These are phyloP conservation scores for Armadillidium nasatum DNA, from an alignment of 1,140 invertebrate genomes.

Conservation along the genomic window DNA sequence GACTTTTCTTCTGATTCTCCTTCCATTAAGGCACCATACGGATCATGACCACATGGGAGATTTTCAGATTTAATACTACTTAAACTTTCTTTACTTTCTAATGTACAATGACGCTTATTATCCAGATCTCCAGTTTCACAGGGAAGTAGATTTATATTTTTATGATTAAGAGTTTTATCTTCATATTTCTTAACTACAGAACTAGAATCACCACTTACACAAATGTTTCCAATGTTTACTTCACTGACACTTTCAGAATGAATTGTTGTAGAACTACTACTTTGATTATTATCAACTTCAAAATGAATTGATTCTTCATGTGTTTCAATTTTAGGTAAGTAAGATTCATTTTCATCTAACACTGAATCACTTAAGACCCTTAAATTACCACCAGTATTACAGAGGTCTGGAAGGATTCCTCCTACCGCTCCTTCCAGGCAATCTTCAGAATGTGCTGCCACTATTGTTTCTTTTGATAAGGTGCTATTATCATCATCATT, in stretches of 20 bases:
- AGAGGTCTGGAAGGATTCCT: neutral
- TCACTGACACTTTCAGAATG: no score
- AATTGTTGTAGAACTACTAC: no score
- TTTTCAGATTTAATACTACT: neutral
- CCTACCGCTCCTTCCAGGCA: neutral
- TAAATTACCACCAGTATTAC: neutral
- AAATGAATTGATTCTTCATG: no score
- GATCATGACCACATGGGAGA: neutral
- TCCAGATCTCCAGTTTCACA: neutral
- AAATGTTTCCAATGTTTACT: no score
- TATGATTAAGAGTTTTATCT: neutral
- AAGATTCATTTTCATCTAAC: no score
- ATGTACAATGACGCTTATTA: neutral
- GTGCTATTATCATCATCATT: neutral
- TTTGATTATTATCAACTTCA: no score
- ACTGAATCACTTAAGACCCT: no score
- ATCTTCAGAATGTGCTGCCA: neutral
- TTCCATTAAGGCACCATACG: neutral
- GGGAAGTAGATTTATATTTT: neutral
- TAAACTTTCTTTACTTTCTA: neutral
- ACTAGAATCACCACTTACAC: no score
- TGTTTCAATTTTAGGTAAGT: no score
- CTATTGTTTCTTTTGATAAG: neutral
- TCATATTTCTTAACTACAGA: neutral
- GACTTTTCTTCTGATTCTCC: neutral